Evolutionary conservation across 2,888 invertebrate genomes (phyloP).

Genomic region (Eupithecia inturbata): DNA sequence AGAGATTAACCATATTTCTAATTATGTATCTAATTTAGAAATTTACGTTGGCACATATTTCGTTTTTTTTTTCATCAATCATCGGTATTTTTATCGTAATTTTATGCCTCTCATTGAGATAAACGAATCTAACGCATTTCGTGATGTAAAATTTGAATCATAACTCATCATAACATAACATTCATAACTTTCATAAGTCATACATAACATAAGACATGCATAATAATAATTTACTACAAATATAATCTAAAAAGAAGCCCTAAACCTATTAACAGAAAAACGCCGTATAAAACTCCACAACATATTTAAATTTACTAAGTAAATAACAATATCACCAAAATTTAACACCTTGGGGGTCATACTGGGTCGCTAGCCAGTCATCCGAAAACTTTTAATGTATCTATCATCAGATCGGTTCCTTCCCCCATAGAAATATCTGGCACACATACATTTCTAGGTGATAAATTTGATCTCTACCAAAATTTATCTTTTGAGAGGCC

Average conservation of each 20-base stretch:
- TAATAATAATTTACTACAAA: not conserved
- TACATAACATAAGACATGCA: no score
- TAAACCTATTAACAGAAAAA: not conserved
- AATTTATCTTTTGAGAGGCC: not conserved
- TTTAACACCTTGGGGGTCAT: not conserved
- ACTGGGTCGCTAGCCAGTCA: not conserved
- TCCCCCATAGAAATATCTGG: no score
- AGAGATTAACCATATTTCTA: conserved; percentile 19
- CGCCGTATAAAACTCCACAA: not conserved
- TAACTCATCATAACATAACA: not conserved
- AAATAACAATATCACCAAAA: not conserved
- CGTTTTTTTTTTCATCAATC: conserved; percentile 27
- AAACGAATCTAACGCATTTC: not conserved
- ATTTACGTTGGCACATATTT: conserved; percentile 35
- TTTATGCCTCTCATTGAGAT: conserved; percentile 11
- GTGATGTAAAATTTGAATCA: not conserved
- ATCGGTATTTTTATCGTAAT: conserved; percentile 17
- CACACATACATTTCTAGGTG: not conserved
- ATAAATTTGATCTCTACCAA: not conserved
- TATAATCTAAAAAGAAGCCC: conserved; percentile 2
- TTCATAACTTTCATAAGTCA: no score
- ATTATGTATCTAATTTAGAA: conserved; percentile 35
- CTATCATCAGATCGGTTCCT: not conserved
- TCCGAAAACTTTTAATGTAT: not conserved
- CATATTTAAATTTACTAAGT: not conserved